phyloP scores from a whole-genome alignment of 2,888 invertebrate genomes.

The Linnaemya tessellans region DNA sequence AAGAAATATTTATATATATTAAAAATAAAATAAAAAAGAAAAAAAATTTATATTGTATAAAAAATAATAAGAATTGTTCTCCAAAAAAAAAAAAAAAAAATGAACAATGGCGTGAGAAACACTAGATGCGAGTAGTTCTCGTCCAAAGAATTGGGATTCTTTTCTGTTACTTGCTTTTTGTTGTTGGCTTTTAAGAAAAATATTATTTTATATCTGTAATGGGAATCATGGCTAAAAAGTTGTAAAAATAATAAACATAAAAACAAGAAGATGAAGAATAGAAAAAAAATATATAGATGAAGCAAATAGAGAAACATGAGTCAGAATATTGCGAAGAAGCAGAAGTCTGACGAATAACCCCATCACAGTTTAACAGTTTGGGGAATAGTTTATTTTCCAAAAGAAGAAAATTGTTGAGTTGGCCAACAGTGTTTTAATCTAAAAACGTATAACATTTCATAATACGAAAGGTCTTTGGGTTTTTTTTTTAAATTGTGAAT shows the following conservation, averaged over 20 bases:
- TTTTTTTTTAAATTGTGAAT: no score
- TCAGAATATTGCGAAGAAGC: neutral
- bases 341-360: neutral
- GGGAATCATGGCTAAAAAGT: constrained; percentile 63
- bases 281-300: no score
- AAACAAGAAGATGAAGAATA: neutral
- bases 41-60: constrained; percentile 9
- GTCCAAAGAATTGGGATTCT: constrained; percentile 22
- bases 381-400: constrained; percentile 3
- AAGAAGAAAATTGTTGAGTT: neutral
- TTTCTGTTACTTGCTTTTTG: neutral
- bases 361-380: constrained; percentile 28
- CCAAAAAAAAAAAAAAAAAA: neutral
- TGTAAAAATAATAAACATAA: constrained; percentile 45
- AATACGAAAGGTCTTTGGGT: no score
- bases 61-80: constrained; percentile 46
- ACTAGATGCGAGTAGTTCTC: constrained; percentile 11
- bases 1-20: constrained; percentile 8
- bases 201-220: constrained; percentile 64
- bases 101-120: constrained; percentile 24
- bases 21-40: constrained; percentile 39
- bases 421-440: no score
- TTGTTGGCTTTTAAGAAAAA: constrained; percentile 37
- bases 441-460: no score
- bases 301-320: neutral